phyloP scores from a whole-genome alignment of 1,140 invertebrate species.

The Drosophila athabasca region DNA sequence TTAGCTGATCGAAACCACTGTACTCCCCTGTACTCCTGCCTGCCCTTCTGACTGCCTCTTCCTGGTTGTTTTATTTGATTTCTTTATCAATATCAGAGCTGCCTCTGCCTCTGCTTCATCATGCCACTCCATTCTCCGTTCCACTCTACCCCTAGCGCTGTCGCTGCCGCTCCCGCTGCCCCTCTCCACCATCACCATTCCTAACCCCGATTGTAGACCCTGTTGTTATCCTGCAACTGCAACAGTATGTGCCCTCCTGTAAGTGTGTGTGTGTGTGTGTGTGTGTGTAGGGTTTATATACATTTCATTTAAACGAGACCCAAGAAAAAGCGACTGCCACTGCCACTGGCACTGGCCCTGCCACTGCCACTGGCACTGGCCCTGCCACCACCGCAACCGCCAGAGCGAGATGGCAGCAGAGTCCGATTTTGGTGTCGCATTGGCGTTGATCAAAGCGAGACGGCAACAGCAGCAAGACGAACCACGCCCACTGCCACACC shows the following conservation, averaged over 20 bases:
- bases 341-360: not conserved
- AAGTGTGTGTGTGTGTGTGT: slow-evolving; percentile 34
- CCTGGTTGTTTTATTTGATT: slow-evolving; percentile 72
- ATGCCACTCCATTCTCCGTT: no score
- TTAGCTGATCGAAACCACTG: slow-evolving; percentile 23
- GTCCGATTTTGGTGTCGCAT: not conserved
- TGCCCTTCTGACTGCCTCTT: slow-evolving; percentile 19
- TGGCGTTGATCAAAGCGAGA: slow-evolving; percentile 39
- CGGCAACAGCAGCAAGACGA: slow-evolving; percentile 3
- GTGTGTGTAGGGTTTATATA: slow-evolving; percentile 63
- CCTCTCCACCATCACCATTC: not conserved
- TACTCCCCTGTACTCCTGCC: slow-evolving; percentile 1
- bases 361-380: no score
- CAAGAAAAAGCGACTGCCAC: slow-evolving; percentile 22
- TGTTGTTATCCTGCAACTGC: slow-evolving; percentile 52
- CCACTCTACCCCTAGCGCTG: slow-evolving; percentile 1
- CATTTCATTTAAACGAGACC: slow-evolving; percentile 76
- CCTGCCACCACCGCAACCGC: slow-evolving; percentile 61
- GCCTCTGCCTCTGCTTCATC: slow-evolving; percentile 36
- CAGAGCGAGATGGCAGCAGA: slow-evolving; percentile 27
- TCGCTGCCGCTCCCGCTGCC: no score
- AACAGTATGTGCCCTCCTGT: slow-evolving; percentile 51
- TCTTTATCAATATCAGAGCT: slow-evolving; percentile 78
- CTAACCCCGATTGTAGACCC: slow-evolving; percentile 13
- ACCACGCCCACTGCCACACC: slow-evolving; percentile 43